Evolutionary conservation across 1,140 invertebrate genomes (phyloP).

Genomic region (Drosophila willistoni): DNA sequence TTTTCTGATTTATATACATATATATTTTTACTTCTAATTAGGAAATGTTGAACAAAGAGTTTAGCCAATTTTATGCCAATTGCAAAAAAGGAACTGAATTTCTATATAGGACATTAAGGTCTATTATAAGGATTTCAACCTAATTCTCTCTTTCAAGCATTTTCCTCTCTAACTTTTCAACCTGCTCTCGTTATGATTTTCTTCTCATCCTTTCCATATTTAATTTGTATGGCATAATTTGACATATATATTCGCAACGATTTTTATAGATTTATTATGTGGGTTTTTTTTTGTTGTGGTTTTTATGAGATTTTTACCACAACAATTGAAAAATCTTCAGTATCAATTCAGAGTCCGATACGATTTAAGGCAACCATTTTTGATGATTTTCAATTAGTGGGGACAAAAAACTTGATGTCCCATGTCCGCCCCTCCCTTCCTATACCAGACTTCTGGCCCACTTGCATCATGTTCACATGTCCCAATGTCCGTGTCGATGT

Average conservation of each 20-base stretch:
- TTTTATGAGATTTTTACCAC: background rate
- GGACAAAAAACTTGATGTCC: background rate
- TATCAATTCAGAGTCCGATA: background rate
- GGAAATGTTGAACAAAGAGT: too few relatives aligned
- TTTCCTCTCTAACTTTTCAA: too few relatives aligned
- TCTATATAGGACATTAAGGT: too few relatives aligned
- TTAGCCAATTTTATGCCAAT: too few relatives aligned
- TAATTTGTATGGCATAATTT: background rate
- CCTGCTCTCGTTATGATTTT: too few relatives aligned
- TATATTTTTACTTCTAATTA: too few relatives aligned
- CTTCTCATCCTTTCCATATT: background rate
- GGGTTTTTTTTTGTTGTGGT: background rate
- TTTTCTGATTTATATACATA: too few relatives aligned
- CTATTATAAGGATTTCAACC: too few relatives aligned
- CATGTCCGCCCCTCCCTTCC: background rate
- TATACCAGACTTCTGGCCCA: background rate
- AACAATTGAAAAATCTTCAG: background rate
- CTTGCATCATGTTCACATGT: slow-evolving; percentile 33
- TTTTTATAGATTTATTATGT: slow-evolving; percentile 27
- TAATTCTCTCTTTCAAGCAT: too few relatives aligned
- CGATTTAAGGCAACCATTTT: slow-evolving; percentile 8
- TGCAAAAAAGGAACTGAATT: too few relatives aligned
- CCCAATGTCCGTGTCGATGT: slow-evolving; percentile 13
- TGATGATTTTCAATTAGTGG: slow-evolving; percentile 51
- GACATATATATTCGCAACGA: background rate